These are phyloP conservation scores for Ochotona curzoniae DNA, from an alignment of 2,113 vertebrate genomes.

Conservation along the genomic window DNA sequence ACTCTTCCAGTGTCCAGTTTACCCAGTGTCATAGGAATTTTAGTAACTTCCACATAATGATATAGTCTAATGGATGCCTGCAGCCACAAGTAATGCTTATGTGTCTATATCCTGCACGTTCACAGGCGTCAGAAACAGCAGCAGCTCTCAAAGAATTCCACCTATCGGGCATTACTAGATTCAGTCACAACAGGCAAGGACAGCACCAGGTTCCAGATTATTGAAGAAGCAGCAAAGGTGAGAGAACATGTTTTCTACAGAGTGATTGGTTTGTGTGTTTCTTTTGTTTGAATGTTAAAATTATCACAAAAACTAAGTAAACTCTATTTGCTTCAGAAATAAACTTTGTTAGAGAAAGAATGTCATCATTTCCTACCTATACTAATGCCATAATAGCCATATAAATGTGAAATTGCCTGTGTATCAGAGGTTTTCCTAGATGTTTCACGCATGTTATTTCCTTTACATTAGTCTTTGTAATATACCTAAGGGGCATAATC, in stretches of 20 bases:
- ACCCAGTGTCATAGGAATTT: conserved; percentile 18
- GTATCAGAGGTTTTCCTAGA: conserved; percentile 32
- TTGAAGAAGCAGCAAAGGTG: conserved; percentile 86
- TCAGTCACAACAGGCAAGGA: conserved; percentile 87
- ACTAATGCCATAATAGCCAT: background rate
- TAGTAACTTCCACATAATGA: background rate
- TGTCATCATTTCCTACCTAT: conserved; percentile 9
- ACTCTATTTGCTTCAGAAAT: conserved; percentile 36
- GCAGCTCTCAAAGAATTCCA: conserved; percentile 81
- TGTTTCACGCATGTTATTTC: conserved; percentile 52
- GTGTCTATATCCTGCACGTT: conserved; percentile 51
- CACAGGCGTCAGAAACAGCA: conserved; percentile 90
- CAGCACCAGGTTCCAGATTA: conserved; percentile 88
- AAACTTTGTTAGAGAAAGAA: conserved; percentile 35
- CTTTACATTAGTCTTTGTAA: conserved; percentile 41
- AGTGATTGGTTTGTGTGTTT: conserved; percentile 45
- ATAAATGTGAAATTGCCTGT: background rate
- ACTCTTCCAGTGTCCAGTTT: background rate
- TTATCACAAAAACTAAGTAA: conserved; percentile 57
- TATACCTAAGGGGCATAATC: background rate
- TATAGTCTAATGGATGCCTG: conserved; percentile 6
- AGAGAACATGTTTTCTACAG: conserved; percentile 59
- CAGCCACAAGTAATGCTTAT: conserved; percentile 39
- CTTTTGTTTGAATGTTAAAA: conserved; percentile 26
- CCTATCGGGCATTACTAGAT: conserved; percentile 88